Evolutionary conservation across 1,140 invertebrate genomes (phyloP), one percentile per base, ranked within the genome.

Genomic region (Heliconius melpomene): DNA sequence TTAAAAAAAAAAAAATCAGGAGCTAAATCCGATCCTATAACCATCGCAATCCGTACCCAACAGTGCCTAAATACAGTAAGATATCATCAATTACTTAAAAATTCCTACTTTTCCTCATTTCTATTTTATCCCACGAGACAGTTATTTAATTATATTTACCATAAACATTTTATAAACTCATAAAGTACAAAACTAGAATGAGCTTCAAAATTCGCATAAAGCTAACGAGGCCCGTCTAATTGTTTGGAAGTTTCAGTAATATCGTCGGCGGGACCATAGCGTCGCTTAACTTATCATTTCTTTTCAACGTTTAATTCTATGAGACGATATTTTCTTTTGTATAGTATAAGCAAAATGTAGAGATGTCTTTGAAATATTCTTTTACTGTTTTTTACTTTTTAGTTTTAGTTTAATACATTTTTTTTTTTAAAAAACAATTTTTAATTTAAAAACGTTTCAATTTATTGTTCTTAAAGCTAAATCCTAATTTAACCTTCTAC

Each of bases 191-290:
- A 81, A 84, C 83, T 84, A 72, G 83, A 83, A 86, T 84, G 84
- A 76, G 82, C 80, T 82, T 78, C 76, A 78, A 76, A 84, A 82
- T 82, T 85, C 83, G 83, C 83, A 87, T 88, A 84, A 90, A 91
- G 84, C 84, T 92, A 93, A 92, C 91, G 92, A 93, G 88, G 74
- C 85, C 79, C 84, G 82, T 92, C 90, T 94, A 93, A 94, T 94
- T 94, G 90, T 93, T 92, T 91, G 90, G 90, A 93, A 94, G 91
- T 89, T 88, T 91, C 88, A 88, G 83, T 84, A 86, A 87, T 85
- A 82, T 82, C 80, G 82, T 79, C 72, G 84, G 83, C 82, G 86
- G 87, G 83, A 77, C 29, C 29, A 2, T 29, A 29, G 26, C 76
- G 79, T 83, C 84, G 83, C 86, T 84, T 84, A 80, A 87, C 84